These are phyloP conservation scores for Aphelenchoides besseyi DNA, from an alignment of 1,140 invertebrate genomes.

Conservation along the genomic window DNA sequence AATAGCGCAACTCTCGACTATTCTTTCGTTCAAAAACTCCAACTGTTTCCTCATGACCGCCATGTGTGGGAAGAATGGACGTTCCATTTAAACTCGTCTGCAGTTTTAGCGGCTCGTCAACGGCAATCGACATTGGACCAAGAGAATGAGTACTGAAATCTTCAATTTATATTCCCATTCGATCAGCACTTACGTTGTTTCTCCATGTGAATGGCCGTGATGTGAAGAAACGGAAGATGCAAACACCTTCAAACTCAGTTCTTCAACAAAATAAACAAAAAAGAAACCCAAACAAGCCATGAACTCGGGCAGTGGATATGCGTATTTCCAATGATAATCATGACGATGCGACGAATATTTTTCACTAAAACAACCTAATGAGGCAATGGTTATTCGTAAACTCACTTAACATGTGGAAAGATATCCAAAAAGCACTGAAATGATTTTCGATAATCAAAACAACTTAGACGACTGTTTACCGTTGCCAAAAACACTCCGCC, in stretches of 20 bases:
- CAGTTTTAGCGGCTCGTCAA: constrained; percentile 8
- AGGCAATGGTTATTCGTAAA: constrained; percentile 4
- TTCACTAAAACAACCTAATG: constrained; percentile 38
- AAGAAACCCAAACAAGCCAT: constrained; percentile 59
- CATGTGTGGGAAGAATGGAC: not conserved
- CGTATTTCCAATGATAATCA: constrained; percentile 23
- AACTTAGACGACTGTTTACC: too few species aligned
- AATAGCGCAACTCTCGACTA: constrained; percentile 1
- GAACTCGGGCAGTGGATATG: constrained; percentile 55
- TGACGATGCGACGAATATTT: constrained; percentile 40
- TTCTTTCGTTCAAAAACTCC: constrained; percentile 1
- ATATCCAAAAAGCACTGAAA: constrained; percentile 77
- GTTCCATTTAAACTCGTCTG: constrained; percentile 17
- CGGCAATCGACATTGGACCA: not conserved
- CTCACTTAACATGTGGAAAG: constrained; percentile 76
- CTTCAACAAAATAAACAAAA: constrained; percentile 58
- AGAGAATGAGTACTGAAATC: not conserved
- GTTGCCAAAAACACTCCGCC: constrained; percentile 80
- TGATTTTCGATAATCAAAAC: too few species aligned
- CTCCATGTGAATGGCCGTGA: constrained; percentile 38
- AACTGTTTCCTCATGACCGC: not conserved
- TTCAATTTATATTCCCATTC: too few species aligned
- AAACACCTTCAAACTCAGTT: constrained; percentile 51
- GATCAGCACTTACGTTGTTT: too few species aligned
- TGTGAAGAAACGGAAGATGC: constrained; percentile 23